Evolutionary conservation across 2,888 invertebrate species (phyloP), one percentile per base, ranked within the genome.

Genomic region (Mantis religiosa): DNA sequence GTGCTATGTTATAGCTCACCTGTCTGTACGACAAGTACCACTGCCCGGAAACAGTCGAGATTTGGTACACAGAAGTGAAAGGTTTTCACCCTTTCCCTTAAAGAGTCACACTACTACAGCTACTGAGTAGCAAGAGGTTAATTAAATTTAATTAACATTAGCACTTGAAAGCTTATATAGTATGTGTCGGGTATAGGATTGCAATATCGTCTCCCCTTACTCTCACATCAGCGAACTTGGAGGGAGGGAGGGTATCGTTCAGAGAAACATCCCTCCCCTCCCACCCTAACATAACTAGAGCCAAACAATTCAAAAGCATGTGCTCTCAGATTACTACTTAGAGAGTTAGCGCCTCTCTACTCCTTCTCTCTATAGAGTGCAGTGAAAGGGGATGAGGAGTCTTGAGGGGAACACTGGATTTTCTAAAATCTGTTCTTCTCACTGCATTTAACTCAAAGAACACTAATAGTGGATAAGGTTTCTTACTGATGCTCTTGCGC

Each of bases 141-240:
- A 90, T 90, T 90, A 89, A 89, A 90, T 90, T 90, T 90, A 90
- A 90, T 90, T 90, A 90, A 90, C 90, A 90, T 88, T 89, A 89
- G 81, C 87, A 87, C 87, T 87, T 86, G 86, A 86, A 86, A 86
- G 86, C 86, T 28, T 86, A 86, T 81, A 81, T 81, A 86, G 87
- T 87, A 87, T 87, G 82, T 87, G 87, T 82, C 87, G 87, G 82
- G 87, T 28, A 87, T 87, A 87, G 87, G 87, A 87, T 87, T 87
- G 87, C 87, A 87, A 82, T 87, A 82, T 34, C 30, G 41, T 86
- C 34, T 87, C 87, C 82, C 82, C 87, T 87, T 87, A 82, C 87
- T 82, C 87, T 34, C 25, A 87, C 87, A 87, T 34, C 87, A 86
- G 54, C 86, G 54, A 86, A 81, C 86, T 86, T 86, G 81, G 86